Evolutionary conservation across 2,888 invertebrate genomes (phyloP).

Genomic region (Tetanocera ferruginea): DNA sequence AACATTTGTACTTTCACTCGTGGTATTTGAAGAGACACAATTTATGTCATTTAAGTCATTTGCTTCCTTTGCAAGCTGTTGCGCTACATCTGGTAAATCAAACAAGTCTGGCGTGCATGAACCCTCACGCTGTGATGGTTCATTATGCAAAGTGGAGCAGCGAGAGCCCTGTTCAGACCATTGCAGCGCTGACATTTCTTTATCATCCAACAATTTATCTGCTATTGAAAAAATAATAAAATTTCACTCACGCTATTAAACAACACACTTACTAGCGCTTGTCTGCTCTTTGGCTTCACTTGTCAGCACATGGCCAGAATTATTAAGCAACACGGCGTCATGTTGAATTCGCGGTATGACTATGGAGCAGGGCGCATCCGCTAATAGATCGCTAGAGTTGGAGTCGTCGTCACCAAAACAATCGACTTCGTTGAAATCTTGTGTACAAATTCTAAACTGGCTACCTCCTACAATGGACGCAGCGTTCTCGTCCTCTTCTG

Average conservation of each 20-base stretch:
- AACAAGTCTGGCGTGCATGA: constrained; percentile 49
- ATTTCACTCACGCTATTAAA: neutral
- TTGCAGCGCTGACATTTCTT: constrained; percentile 47
- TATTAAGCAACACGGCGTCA: constrained; percentile 38
- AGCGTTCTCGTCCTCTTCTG: constrained; percentile 34
- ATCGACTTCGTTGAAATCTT: constrained; percentile 55
- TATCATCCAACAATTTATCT: constrained; percentile 41
- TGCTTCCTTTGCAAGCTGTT: neutral
- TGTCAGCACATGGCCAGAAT: neutral
- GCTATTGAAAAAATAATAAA: neutral
- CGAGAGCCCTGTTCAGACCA: constrained; percentile 25
- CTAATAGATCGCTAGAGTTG: constrained; percentile 40
- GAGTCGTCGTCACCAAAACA: constrained; percentile 39
- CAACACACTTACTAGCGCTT: neutral
- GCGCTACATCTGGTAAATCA: neutral
- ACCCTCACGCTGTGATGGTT: constrained; percentile 33
- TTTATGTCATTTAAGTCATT: constrained; percentile 27
- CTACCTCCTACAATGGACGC: constrained; percentile 38
- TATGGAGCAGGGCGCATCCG: constrained; percentile 42
- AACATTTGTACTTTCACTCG: neutral
- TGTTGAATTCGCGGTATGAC: constrained; percentile 48
- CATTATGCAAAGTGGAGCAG: constrained; percentile 29
- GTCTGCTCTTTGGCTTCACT: neutral
- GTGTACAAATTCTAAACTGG: constrained; percentile 56
- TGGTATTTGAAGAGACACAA: neutral